Evolutionary conservation across 1,140 invertebrate genomes (phyloP).

Genomic region (Calycopis cecrops): DNA sequence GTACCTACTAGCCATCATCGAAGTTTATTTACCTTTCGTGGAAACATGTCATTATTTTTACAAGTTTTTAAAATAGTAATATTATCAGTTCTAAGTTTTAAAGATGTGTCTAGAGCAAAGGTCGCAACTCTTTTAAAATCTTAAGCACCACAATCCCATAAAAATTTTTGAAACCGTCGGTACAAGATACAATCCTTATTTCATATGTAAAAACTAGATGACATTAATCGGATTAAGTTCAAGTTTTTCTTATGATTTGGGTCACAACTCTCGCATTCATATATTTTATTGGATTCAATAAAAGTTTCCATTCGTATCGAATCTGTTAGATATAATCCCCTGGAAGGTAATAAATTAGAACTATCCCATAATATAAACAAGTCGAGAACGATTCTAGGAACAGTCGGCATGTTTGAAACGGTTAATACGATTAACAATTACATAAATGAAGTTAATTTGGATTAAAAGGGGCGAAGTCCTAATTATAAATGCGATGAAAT

Average conservation of each 20-base stretch:
- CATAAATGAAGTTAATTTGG: not conserved
- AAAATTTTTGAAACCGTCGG: too few relatives aligned
- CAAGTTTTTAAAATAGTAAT: too few relatives aligned
- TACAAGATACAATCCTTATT: too few relatives aligned
- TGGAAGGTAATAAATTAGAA: slow-evolving; percentile 13
- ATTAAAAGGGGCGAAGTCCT: too few relatives aligned
- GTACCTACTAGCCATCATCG: too few relatives aligned
- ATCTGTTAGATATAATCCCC: slow-evolving; percentile 7
- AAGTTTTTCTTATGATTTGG: slow-evolving; percentile 12
- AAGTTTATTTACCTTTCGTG: too few relatives aligned
- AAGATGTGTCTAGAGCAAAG: too few relatives aligned
- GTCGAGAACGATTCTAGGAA: slow-evolving; percentile 10
- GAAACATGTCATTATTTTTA: too few relatives aligned
- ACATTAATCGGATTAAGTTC: slow-evolving; percentile 37
- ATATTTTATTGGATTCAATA: slow-evolving; percentile 41
- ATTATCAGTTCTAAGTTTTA: too few relatives aligned
- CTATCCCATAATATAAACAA: slow-evolving; percentile 15
- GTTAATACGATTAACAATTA: slow-evolving; percentile 7
- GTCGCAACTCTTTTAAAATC: too few relatives aligned
- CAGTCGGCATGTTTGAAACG: slow-evolving; percentile 5
- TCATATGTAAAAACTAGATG: slow-evolving; percentile 9
- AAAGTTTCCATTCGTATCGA: slow-evolving; percentile 22
- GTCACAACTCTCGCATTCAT: slow-evolving; percentile 1
- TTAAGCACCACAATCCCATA: too few relatives aligned
- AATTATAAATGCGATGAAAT: too few relatives aligned